phyloP scores from a whole-genome alignment of 2,113 vertebrate species.

The Paralichthys olivaceus region DNA sequence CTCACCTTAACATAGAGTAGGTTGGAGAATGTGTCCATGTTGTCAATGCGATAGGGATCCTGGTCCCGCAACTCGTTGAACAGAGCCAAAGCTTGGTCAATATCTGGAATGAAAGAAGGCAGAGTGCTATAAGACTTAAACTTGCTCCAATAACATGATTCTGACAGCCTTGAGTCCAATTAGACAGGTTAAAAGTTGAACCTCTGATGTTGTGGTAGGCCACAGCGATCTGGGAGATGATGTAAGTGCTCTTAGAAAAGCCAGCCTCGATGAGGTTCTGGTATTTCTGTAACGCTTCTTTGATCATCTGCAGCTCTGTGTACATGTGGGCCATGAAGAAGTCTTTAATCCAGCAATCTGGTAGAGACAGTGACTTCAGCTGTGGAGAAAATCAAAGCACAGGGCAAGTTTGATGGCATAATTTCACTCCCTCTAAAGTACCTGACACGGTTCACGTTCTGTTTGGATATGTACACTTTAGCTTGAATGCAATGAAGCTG shows the following conservation, averaged over 20 bases:
- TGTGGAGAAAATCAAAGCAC: conserved; percentile 69
- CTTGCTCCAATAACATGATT: background rate
- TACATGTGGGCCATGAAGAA: conserved; percentile 99
- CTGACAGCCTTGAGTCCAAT: background rate
- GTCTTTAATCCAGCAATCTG: conserved; percentile 97
- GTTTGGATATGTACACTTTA: background rate
- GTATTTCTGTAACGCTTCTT: conserved; percentile 97
- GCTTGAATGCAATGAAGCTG: background rate
- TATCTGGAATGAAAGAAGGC: conserved; percentile 85
- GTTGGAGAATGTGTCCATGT: conserved; percentile 99
- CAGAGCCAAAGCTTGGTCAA: conserved; percentile 96
- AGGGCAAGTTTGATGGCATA: background rate
- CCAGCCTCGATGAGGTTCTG: conserved; percentile 96
- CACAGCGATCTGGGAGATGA: conserved; percentile 98
- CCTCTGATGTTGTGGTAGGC: conserved; percentile 99
- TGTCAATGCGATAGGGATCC: conserved; percentile 98
- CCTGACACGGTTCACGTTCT: background rate
- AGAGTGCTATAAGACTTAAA: conserved; percentile 11
- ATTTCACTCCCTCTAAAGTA: background rate
- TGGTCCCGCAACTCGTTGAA: conserved; percentile 96
- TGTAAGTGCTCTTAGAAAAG: conserved; percentile 98
- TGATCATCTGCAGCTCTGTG: conserved; percentile 98
- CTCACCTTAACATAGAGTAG: conserved; percentile 97
- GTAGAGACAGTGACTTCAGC: conserved; percentile 96
- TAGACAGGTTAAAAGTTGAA: conserved; percentile 60